These are phyloP conservation scores for Drosophila prostipennis DNA, from an alignment of 2,888 invertebrate species.

Conservation along the genomic window DNA sequence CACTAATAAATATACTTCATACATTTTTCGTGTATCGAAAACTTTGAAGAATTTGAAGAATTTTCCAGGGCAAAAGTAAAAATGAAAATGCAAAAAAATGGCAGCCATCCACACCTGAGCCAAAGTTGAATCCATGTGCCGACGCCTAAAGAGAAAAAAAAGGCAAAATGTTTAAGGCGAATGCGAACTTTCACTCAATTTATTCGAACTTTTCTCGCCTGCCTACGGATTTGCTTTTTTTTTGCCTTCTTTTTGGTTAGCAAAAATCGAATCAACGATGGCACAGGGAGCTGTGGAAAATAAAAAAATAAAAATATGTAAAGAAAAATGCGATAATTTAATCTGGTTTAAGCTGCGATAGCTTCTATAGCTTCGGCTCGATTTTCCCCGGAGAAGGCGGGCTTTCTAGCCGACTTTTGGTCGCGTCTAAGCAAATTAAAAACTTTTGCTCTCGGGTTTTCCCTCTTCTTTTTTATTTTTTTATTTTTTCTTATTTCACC, in stretches of 20 bases:
- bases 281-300: constrained; percentile 3
- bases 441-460: constrained; percentile 38
- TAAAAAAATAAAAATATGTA: constrained; percentile 11
- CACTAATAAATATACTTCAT: constrained; percentile 3
- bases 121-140: constrained; percentile 25
- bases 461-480: background rate
- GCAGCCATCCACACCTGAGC: constrained; percentile 32
- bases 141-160: background rate
- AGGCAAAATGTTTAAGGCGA: constrained; percentile 34
- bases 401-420: constrained; percentile 35
- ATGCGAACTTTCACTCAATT: constrained; percentile 48
- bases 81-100: background rate
- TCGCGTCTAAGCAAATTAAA: constrained; percentile 53
- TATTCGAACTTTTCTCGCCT: constrained; percentile 48
- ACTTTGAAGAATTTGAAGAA: background rate
- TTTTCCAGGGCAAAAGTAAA: background rate
- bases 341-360: constrained; percentile 43
- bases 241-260: constrained; percentile 12
- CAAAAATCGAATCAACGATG: constrained; percentile 42
- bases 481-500: background rate
- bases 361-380: constrained; percentile 3
- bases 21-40: background rate
- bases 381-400: constrained; percentile 21
- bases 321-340: constrained; percentile 47
- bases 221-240: constrained; percentile 24